Percentiles rank a stretch among this genome's conserved stretches.
These are phyloP conservation scores for Lerista edwardsae DNA, from an alignment of 2,797 vertebrate species.

Conservation along the genomic window DNA sequence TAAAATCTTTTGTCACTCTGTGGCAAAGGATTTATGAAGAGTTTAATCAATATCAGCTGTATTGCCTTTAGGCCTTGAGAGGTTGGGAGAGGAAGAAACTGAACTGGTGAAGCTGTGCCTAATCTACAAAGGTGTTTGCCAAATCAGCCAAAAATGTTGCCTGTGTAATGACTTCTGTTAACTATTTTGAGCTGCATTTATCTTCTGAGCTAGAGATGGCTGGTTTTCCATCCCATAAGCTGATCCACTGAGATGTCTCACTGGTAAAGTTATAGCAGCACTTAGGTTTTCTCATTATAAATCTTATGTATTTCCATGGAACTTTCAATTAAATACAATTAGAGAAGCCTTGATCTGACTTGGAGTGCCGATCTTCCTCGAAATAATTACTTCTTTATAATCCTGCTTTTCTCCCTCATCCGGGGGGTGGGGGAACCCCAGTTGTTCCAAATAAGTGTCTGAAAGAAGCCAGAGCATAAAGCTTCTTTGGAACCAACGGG, in stretches of 20 bases:
- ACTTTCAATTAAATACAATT: slow-evolving; percentile 42
- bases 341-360: not conserved
- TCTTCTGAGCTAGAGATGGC: not conserved
- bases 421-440: slow-evolving; percentile 54
- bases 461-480: slow-evolving; percentile 46
- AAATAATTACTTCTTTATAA: slow-evolving; percentile 59
- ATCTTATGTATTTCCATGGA: slow-evolving; percentile 33
- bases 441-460: slow-evolving; percentile 45
- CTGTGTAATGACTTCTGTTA: not conserved
- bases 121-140: not conserved
- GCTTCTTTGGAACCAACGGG: slow-evolving; percentile 42
- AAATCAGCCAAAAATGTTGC: not conserved
- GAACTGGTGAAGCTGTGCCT: not conserved
- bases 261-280: slow-evolving; percentile 37
- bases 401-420: slow-evolving; percentile 47
- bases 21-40: not conserved
- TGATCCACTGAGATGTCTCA: not conserved
- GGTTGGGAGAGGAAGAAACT: not conserved
- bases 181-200: not conserved
- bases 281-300: slow-evolving; percentile 43
- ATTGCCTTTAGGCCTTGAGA: not conserved
- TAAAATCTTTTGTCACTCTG: not conserved
- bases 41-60: not conserved
- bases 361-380: slow-evolving; percentile 23
- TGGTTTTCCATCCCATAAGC: slow-evolving; percentile 7